Percentiles rank a stretch among this genome's conserved stretches.
Evolutionary conservation across 2,888 invertebrate genomes (phyloP).

Genomic region (Andricus quercusramuli): DNA sequence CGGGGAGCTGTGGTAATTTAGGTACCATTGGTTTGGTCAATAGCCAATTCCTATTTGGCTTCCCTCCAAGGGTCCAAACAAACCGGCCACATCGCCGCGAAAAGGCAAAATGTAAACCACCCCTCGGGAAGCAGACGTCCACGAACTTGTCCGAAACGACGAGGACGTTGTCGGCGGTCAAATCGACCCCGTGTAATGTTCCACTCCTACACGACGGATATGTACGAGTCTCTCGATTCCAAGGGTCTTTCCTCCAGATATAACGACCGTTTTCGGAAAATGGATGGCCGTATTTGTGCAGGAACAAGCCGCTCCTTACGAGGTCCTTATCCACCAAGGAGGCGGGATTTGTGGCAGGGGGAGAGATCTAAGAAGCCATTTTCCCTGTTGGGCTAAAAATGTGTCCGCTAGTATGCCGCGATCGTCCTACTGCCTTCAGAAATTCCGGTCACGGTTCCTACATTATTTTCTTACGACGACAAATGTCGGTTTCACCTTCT

Average conservation of each 20-base stretch:
- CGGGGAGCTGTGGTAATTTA: slow-evolving; percentile 72
- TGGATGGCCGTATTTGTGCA: slow-evolving; percentile 41
- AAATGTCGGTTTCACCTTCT: slow-evolving; percentile 36
- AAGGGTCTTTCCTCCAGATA: slow-evolving; percentile 32
- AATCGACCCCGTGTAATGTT: background rate
- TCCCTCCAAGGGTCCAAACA: slow-evolving; percentile 71
- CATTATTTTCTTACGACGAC: slow-evolving; percentile 34
- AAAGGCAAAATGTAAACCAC: slow-evolving; percentile 57
- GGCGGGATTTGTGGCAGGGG: background rate
- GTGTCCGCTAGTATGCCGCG: slow-evolving; percentile 28
- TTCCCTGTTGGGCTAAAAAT: slow-evolving; percentile 33
- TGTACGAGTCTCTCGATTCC: slow-evolving; percentile 32
- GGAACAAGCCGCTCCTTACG: slow-evolving; percentile 36
- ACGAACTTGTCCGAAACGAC: slow-evolving; percentile 46
- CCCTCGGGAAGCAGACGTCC: slow-evolving; percentile 44
- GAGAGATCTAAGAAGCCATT: slow-evolving; percentile 32
- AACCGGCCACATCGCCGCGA: slow-evolving; percentile 62
- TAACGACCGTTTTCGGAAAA: slow-evolving; percentile 42
- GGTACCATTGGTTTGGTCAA: slow-evolving; percentile 76
- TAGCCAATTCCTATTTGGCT: slow-evolving; percentile 78
- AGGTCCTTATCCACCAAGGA: slow-evolving; percentile 32
- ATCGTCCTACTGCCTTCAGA: slow-evolving; percentile 15
- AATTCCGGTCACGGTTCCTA: slow-evolving; percentile 22
- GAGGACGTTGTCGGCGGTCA: slow-evolving; percentile 31
- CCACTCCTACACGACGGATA: slow-evolving; percentile 10